A percentile compares a stretch with the other conserved stretches of the same genome.
These are phyloP conservation scores for Cirrhinus molitorella DNA, from an alignment of 2,797 vertebrate species.

Conservation along the genomic window DNA sequence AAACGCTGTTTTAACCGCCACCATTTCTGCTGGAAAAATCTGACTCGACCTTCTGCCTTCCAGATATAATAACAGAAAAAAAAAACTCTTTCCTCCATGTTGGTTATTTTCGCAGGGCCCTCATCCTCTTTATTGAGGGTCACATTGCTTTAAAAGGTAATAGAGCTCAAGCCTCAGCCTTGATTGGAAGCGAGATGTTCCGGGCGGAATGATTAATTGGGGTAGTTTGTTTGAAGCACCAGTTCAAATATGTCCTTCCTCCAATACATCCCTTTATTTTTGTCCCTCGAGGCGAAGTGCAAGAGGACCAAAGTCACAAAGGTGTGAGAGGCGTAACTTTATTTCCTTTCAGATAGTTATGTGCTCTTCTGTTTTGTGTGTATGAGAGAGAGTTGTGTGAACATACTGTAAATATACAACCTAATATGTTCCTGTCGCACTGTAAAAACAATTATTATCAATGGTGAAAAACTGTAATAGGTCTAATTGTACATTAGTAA, in stretches of 20 bases:
- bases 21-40: not conserved
- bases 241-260: slow-evolving; percentile 39
- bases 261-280: slow-evolving; percentile 25
- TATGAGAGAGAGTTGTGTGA: not conserved
- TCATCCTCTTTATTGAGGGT: slow-evolving; percentile 32
- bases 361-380: not conserved
- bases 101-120: not conserved
- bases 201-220: slow-evolving; percentile 43
- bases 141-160: slow-evolving; percentile 30
- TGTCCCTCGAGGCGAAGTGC: not conserved
- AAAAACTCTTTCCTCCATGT: not conserved
- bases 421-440: not conserved
- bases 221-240: slow-evolving; percentile 47
- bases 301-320: slow-evolving; percentile 33
- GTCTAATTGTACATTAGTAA: not conserved
- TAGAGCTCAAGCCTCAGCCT: slow-evolving; percentile 30
- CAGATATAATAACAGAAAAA: not conserved
- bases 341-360: not conserved
- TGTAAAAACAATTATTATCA: not conserved
- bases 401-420: not conserved
- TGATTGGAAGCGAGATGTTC: slow-evolving; percentile 43
- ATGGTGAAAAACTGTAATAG: not conserved
- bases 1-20: not conserved
- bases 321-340: slow-evolving; percentile 7
- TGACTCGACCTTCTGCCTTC: not conserved